Base-by-base conservation (phyloP, 1,140 invertebrate genomes). In the Hycleus phaleratus region DNA sequence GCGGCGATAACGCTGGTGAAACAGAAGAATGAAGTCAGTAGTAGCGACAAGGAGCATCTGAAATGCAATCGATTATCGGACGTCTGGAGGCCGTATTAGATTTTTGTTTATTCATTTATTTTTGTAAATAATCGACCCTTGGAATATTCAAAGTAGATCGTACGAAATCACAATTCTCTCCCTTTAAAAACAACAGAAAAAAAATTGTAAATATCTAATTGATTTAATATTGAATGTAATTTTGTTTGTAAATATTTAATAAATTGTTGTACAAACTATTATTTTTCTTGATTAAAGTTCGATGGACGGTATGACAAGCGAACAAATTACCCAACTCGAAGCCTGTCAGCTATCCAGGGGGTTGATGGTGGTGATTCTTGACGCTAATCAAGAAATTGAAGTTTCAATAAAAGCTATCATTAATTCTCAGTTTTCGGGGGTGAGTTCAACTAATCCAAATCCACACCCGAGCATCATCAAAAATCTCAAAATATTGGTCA, bases 31-130 rank as follows among this genome's bases (percentile, higher is more conserved):
- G 67, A 76, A 3, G 71, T 73, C 9, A 65, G 70, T 38, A 77
- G 77, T 0, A 74, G 71, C 43, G 70, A 75, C 3, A 74, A 70
- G 26, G 70, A 68, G n/a, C 58, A 59, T 18, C 46, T 65, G 32
- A 71, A 72, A 45, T 63, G 60, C 55, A 68, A 75, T 68, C 46
- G 78, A 74, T 69, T 73, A 59, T 71, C 71, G 0, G 79, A 82
- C 61, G 81, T 82, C 6, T 82, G 81, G 81, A 76, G 81, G 63
- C 81, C 81, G 1, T 82, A 82, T 63, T 82, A 77, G 32, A 45
- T 11, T 8, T 7, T 39, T 39, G 0, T 3, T 7, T 7, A 42
- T 7, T 42, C 9, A 1, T 42, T 42, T 4, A 42, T 42, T 42
- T 42, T 42, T 42, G 40, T 42, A n/a, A 42, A 42, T 42, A 42